These are phyloP conservation scores for Perccottus glenii DNA, from an alignment of 2,113 vertebrate genomes.

Conservation along the genomic window DNA sequence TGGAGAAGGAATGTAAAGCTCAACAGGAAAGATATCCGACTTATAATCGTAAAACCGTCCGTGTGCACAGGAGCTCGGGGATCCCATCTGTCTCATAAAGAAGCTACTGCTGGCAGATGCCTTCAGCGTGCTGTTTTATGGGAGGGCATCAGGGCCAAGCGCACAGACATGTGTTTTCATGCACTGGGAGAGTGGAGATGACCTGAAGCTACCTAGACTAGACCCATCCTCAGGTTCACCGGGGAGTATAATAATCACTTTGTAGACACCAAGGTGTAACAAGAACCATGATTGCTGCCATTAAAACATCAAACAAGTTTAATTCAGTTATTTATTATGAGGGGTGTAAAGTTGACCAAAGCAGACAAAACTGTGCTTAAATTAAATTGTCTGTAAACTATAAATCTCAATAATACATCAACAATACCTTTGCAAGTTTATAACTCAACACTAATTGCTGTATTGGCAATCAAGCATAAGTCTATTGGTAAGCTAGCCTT, in stretches of 20 bases:
- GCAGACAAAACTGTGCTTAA: no score
- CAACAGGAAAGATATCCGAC: conserved; percentile 46
- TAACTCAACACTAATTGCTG: no score
- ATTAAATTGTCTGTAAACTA: no score
- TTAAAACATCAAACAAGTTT: conserved; percentile 6
- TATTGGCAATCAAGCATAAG: no score
- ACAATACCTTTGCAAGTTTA: no score
- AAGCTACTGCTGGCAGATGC: conserved; percentile 55
- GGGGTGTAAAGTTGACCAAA: no score
- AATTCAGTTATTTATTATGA: no score
- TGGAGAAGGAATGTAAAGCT: conserved; percentile 38
- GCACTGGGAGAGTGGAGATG: conserved; percentile 36
- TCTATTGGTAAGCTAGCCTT: no score
- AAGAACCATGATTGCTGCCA: conserved; percentile 14
- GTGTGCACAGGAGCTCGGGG: conserved; percentile 41
- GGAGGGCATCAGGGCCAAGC: conserved; percentile 32
- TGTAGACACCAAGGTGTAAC: conserved; percentile 22
- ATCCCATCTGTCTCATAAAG: conserved; percentile 66
- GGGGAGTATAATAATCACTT: conserved; percentile 44
- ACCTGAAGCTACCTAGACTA: conserved; percentile 42
- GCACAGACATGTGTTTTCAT: conserved; percentile 61
- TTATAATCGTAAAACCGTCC: conserved; percentile 44
- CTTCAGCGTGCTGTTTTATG: conserved; percentile 40
- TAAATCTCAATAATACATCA: no score
- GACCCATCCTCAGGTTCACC: conserved; percentile 21